These are phyloP conservation scores for Deroplatys truncata DNA, from an alignment of 2,888 invertebrate genomes.

Conservation along the genomic window DNA sequence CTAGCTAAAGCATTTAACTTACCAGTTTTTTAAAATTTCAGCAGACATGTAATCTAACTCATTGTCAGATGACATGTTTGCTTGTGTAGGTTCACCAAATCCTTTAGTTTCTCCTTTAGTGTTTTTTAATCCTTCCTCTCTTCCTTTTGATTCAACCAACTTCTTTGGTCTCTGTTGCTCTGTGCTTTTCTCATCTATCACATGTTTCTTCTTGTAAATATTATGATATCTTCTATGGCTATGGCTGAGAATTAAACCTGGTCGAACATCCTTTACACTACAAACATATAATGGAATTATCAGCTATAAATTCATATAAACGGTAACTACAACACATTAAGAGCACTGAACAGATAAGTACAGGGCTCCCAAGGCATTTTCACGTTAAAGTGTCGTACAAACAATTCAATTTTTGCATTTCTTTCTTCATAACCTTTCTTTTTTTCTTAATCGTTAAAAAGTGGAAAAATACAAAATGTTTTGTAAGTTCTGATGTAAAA, in stretches of 20 bases:
- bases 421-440: no score
- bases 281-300: slow-evolving; percentile 24
- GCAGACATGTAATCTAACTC: slow-evolving; percentile 72
- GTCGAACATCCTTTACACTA: slow-evolving; percentile 50
- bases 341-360: no score
- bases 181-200: slow-evolving; percentile 45
- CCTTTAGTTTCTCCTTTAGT: slow-evolving; percentile 67
- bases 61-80: slow-evolving; percentile 48
- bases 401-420: no score
- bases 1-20: slow-evolving; percentile 31
- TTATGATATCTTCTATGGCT: slow-evolving; percentile 56
- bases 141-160: slow-evolving; percentile 53
- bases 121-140: slow-evolving; percentile 62
- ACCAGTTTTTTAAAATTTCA: slow-evolving; percentile 55
- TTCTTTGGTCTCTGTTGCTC: slow-evolving; percentile 42
- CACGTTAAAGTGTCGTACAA: no score
- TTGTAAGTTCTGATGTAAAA: no score
- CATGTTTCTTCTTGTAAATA: slow-evolving; percentile 48
- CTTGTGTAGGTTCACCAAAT: slow-evolving; percentile 48
- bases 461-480: no score
- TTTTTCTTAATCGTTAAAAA: no score
- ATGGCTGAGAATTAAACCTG: slow-evolving; percentile 55
- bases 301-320: no score
- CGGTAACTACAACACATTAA: background rate
- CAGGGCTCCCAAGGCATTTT: no score